These are phyloP conservation scores for Drosophila pseudotakahashii DNA, from an alignment of 2,888 invertebrate genomes.

Conservation along the genomic window DNA sequence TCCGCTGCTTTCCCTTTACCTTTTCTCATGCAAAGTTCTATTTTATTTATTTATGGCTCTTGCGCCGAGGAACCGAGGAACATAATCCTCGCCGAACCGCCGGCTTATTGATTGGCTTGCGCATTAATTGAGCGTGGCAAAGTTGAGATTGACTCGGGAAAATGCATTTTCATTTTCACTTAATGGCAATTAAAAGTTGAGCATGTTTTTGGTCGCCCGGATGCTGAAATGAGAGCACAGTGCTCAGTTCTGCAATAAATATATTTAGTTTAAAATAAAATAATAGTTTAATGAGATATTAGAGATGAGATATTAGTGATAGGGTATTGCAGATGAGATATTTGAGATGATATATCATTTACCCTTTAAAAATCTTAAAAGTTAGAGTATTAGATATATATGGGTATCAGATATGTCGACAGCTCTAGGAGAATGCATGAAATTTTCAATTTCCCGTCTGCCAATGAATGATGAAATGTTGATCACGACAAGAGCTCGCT, in stretches of 20 bases:
- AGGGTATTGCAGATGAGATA: no score
- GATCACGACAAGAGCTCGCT: conserved; percentile 32
- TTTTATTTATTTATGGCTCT: conserved; percentile 19
- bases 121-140: conserved; percentile 25
- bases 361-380: no score
- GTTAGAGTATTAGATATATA: no score
- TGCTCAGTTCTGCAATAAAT: not conserved
- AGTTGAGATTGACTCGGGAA: conserved; percentile 24
- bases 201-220: not conserved
- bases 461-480: conserved; percentile 62
- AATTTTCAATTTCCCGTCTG: conserved; percentile 67
- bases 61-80: not conserved
- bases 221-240: not conserved
- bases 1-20: not conserved
- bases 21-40: conserved; percentile 10
- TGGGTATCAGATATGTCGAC: not conserved
- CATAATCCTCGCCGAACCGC: conserved; percentile 7
- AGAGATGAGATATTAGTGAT: no score
- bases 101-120: conserved; percentile 27
- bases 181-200: conserved; percentile 20
- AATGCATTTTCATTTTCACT: conserved; percentile 21
- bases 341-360: no score
- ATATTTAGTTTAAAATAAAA: not conserved
- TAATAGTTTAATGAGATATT: no score
- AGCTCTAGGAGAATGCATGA: conserved; percentile 19